Evolutionary conservation across 1,140 invertebrate genomes (phyloP), one percentile per base, ranked within the genome.

Genomic region (Coptotermes formosanus): DNA sequence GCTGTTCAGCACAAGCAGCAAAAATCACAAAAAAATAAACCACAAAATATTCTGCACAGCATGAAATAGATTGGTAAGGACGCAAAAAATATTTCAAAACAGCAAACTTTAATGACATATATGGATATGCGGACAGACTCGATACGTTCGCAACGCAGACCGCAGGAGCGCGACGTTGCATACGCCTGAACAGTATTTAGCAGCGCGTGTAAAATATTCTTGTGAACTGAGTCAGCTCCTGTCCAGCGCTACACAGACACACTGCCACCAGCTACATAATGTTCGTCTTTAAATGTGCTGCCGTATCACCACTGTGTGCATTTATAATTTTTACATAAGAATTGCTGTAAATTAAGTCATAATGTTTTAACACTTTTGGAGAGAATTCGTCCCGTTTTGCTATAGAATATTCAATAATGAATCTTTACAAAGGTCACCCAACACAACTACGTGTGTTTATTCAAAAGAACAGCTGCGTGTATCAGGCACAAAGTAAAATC

Each of bases 1-100:
- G 30, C 64, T 75, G 64, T 2, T n/a, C 25, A 3, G 9, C 64
- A 14, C 7, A 64, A 64, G 59, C 59, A 75, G 64, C 8, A 30
- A 75, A 75, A 75, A 75, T 25, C 25, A 75, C 64, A 75, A 75
- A 75, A 75, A 75, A 75, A 75, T 75, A 75, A 75, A 7, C 19
- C 25, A 16, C 64, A n/a, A 9, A 75, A 25, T n/a, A 30, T 30
- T 75, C 64, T 3, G 64, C 64, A 23, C 59, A 64, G 59, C 45
- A 19, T 21, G 14, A 4, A 75, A 75, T 25, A 64, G 7, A 75
- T 8, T 30, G 64, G 64, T 0, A 7, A 30, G n/a, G 19, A 6
- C 9, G 59, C 11, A 25, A 16, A 30, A n/a, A 30, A 75, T n/a
- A 9, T 75, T n/a, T 25, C n/a, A 30, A 8, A 75, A 75, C 8